phyloP scores from a whole-genome alignment of 2,888 invertebrate species.

The Margaritifera margaritifera region DNA sequence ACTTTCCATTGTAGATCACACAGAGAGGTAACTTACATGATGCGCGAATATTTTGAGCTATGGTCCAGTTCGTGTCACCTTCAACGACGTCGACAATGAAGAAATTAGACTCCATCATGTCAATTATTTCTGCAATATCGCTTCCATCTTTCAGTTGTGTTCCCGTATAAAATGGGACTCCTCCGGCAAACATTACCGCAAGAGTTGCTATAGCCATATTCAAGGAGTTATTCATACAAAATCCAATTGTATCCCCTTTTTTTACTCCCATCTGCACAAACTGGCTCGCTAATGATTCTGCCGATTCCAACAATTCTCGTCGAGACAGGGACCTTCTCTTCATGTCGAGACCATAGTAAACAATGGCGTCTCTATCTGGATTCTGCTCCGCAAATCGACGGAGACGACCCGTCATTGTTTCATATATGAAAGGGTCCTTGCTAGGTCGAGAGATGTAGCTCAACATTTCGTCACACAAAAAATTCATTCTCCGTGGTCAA shows the following conservation, averaged over 20 bases:
- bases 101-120: constrained; percentile 9
- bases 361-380: constrained; percentile 26
- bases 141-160: constrained; percentile 29
- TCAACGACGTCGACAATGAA: constrained; percentile 15
- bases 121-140: constrained; percentile 12
- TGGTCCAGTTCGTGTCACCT: constrained; percentile 21
- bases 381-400: constrained; percentile 18
- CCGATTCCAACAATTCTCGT: constrained; percentile 14
- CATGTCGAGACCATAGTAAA: constrained; percentile 18
- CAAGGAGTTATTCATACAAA: constrained; percentile 33
- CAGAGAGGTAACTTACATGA: too few relatives aligned
- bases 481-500: too few relatives aligned
- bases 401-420: constrained; percentile 21
- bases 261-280: constrained; percentile 21
- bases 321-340: constrained; percentile 15
- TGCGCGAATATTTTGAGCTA: constrained; percentile 12
- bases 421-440: constrained; percentile 18
- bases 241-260: constrained; percentile 15
- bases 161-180: constrained; percentile 16
- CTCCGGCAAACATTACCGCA: constrained; percentile 23
- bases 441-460: constrained; percentile 17
- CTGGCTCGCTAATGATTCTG: constrained; percentile 10
- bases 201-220: constrained; percentile 18
- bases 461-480: too few relatives aligned
- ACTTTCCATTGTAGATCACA: too few relatives aligned